phyloP scores from a whole-genome alignment of 2,113 vertebrate species.

The Corapipo altera region DNA sequence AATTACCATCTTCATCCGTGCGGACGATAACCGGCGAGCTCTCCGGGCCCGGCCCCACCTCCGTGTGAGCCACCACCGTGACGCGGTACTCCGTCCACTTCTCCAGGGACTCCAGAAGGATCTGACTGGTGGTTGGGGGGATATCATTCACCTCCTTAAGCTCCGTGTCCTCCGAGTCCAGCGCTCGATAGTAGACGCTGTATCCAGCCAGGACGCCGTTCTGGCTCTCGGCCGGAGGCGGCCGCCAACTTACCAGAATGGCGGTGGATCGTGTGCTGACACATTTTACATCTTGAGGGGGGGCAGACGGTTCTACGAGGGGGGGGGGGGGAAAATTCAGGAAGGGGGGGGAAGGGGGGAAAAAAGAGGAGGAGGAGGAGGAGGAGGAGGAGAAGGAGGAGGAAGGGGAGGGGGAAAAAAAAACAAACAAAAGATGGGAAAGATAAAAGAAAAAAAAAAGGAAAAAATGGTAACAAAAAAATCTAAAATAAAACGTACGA shows the following conservation, averaged over 20 bases:
- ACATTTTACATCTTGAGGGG: slow-evolving; percentile 98
- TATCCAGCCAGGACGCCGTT: slow-evolving; percentile 94
- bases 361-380: slow-evolving; percentile 58
- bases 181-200: slow-evolving; percentile 89
- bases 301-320: slow-evolving; percentile 95
- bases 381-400: background rate
- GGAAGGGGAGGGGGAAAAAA: slow-evolving; percentile 1
- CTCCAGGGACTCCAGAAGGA: slow-evolving; percentile 90
- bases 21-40: slow-evolving; percentile 88
- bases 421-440: slow-evolving; percentile 90
- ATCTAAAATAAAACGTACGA: slow-evolving; percentile 80
- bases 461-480: slow-evolving; percentile 89
- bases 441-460: slow-evolving; percentile 84
- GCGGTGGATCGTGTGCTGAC: slow-evolving; percentile 93
- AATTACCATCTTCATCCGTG: slow-evolving; percentile 94
- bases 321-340: slow-evolving; percentile 73
- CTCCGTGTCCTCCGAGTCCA: slow-evolving; percentile 82
- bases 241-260: slow-evolving; percentile 99
- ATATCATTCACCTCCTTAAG: slow-evolving; percentile 83
- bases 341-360: background rate
- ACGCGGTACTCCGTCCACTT: slow-evolving; percentile 96
- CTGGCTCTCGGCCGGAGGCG: slow-evolving; percentile 89
- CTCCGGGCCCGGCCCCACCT: slow-evolving; percentile 89
- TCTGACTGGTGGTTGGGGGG: slow-evolving; percentile 81
- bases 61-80: slow-evolving; percentile 87